Evolutionary conservation across 53 echinoderm and acorn worm genomes (phyloP).

Genomic region (Echinometra lucunter): DNA sequence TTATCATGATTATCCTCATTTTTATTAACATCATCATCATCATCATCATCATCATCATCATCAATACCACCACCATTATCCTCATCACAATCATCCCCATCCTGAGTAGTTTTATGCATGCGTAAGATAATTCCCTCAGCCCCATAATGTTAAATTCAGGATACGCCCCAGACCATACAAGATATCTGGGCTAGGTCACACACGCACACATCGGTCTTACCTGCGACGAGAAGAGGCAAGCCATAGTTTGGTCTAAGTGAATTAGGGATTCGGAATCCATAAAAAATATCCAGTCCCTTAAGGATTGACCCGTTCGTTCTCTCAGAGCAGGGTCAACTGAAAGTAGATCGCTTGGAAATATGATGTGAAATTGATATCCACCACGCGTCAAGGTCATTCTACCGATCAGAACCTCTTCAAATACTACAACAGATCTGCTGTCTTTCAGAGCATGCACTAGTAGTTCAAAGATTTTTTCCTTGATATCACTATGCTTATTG

Average conservation of each 20-base stretch:
- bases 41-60: too few relatives aligned
- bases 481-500: too few relatives aligned
- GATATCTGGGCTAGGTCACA: not conserved
- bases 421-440: not conserved
- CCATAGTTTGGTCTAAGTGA: not conserved
- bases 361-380: not conserved
- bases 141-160: not conserved
- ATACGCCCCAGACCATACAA: not conserved
- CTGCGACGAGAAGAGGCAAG: not conserved
- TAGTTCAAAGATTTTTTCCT: too few relatives aligned
- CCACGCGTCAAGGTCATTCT: not conserved
- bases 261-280: constrained; percentile 1
- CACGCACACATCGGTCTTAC: not conserved
- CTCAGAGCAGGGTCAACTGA: not conserved
- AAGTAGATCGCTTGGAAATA: not conserved
- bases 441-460: too few relatives aligned
- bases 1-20: too few relatives aligned
- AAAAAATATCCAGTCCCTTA: not conserved
- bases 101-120: too few relatives aligned
- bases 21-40: too few relatives aligned
- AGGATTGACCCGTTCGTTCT: not conserved
- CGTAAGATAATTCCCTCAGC: not conserved
- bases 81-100: too few relatives aligned
- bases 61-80: too few relatives aligned
- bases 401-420: not conserved